Evolutionary conservation across 2,113 vertebrate species (phyloP), one percentile per base, ranked within the genome.

Genomic region (Ammodytes marinus): DNA sequence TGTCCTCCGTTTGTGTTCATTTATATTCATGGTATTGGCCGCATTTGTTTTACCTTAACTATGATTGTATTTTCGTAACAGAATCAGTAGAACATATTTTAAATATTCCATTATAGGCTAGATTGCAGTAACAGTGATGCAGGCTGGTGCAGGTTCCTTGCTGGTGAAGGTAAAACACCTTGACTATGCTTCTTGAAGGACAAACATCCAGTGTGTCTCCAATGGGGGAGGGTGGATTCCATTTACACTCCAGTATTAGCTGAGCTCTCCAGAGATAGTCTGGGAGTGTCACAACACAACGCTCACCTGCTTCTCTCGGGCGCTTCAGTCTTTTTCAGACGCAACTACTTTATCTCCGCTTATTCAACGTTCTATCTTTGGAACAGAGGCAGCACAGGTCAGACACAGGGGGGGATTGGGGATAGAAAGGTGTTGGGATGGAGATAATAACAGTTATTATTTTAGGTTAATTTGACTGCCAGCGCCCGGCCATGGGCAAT

Each of bases 241-340:
- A 90, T 93, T 92, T 60, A 86, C 90, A 91, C 89, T 73, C 69
- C 67, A 42, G 84, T 74, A 80, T 79, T 70, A 67, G 47, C 17
- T 0, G 17, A 13, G 14, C 54, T 83, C 86, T 82, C 60, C 49
- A 59, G 78, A 77, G 81, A 88, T 27, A 3, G n/a, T 13, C 27
- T 42, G 43, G 55, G 54, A 69, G 53, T 72, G 63, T 79, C 79
- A 66, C 54, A 72, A 66, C 74, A 72, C 80, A 67, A 39, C 35
- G 65, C 69, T 71, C 67, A 69, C 39, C 55, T 65, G 61, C 57
- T 43, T 75, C 87, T 79, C 81, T 54, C 1, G 67, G 45, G 85
- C 74, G 13, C 40, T 49, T 35, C 19, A n/a, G 66, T 70, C 76
- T 27, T 27, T 27, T 27, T 74, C 53, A 12, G 17, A 2, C 39